Evolutionary conservation across 2,888 invertebrate genomes (phyloP).

Genomic region (Phyto melanocephala): DNA sequence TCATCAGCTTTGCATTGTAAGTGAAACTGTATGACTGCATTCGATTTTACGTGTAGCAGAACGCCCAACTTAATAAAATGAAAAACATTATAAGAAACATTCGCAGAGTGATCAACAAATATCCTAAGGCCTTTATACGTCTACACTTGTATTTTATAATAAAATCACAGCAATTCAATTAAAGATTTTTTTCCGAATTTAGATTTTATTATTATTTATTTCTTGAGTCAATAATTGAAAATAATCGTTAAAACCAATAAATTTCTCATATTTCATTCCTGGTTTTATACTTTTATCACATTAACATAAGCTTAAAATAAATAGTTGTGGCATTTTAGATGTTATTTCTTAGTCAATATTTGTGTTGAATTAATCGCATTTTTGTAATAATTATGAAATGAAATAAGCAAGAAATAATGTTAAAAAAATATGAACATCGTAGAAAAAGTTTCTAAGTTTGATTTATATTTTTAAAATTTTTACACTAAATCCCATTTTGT

Average conservation of each 20-base stretch:
- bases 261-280: not conserved
- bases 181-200: slow-evolving; percentile 14
- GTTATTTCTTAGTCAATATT: too few species aligned
- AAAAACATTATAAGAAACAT: slow-evolving; percentile 24
- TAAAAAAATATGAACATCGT: too few species aligned
- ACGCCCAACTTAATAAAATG: slow-evolving; percentile 59
- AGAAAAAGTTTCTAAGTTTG: too few species aligned
- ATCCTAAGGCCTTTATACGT: slow-evolving; percentile 49
- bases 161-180: slow-evolving; percentile 62
- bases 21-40: slow-evolving; percentile 46
- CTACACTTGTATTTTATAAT: slow-evolving; percentile 58
- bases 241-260: not conserved
- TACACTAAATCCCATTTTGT: too few species aligned
- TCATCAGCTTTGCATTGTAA: slow-evolving; percentile 14
- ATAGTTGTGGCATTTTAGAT: too few species aligned
- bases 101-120: slow-evolving; percentile 44
- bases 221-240: not conserved
- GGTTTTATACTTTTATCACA: too few species aligned
- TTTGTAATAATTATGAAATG: too few species aligned
- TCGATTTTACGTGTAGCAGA: slow-evolving; percentile 39
- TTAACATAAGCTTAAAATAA: too few species aligned
- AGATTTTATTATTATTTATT: slow-evolving; percentile 16
- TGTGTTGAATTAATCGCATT: too few species aligned
- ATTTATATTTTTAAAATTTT: too few species aligned
- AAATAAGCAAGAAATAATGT: too few species aligned